Percentiles rank a stretch among this genome's conserved stretches.
These are phyloP conservation scores for Chloroceryle inda DNA, from an alignment of 2,797 vertebrate genomes.

Conservation along the genomic window DNA sequence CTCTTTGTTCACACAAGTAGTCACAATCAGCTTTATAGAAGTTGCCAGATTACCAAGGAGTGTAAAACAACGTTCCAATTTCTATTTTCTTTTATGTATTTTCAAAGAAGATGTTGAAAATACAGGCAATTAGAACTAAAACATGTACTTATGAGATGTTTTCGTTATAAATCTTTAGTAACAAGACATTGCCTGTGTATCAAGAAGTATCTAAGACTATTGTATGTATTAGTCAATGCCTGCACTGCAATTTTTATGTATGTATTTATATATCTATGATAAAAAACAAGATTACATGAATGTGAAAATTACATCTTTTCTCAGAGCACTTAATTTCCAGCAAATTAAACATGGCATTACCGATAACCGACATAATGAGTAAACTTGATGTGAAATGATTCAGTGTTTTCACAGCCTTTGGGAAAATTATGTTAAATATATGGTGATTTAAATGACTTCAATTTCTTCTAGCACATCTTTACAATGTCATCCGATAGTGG, in stretches of 20 bases:
- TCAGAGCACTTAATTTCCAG: constrained; percentile 16
- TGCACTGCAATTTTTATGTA: background rate
- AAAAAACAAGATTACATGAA: background rate
- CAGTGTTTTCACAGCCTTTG: constrained; percentile 7
- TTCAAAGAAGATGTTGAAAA: background rate
- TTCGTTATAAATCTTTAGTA: background rate
- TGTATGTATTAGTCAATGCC: background rate
- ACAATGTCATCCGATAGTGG: background rate
- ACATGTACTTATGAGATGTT: background rate
- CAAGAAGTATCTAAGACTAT: background rate
- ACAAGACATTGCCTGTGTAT: background rate
- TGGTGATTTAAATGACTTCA: background rate
- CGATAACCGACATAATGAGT: background rate
- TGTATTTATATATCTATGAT: background rate
- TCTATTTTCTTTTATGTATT: background rate
- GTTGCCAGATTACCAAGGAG: background rate
- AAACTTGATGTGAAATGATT: background rate
- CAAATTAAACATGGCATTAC: background rate
- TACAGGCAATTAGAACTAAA: background rate
- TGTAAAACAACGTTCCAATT: background rate
- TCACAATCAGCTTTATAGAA: background rate
- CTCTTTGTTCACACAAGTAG: background rate
- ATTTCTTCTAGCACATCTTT: background rate
- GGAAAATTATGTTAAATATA: background rate
- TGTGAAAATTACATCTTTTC: background rate